phyloP scores from a whole-genome alignment of 1,140 invertebrate species.

The Drosophila tani region DNA sequence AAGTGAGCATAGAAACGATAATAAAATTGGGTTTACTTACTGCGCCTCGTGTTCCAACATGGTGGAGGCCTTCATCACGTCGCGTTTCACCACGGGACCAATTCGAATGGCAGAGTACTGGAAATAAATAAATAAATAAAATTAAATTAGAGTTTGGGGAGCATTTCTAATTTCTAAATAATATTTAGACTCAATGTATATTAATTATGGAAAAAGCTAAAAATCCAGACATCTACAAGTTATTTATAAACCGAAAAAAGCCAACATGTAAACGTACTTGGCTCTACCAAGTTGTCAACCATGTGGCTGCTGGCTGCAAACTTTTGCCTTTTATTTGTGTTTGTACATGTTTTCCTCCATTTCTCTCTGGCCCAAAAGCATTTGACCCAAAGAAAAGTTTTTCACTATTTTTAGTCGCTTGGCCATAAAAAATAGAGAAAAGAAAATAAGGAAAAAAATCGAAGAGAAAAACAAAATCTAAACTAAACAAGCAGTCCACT shows the following conservation, averaged over 20 bases:
- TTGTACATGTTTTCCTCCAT: constrained; percentile 1
- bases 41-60: constrained; percentile 99
- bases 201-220: not conserved
- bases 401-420: constrained; percentile 44
- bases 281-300: constrained; percentile 23
- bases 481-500: constrained; percentile 43
- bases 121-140: constrained; percentile 75
- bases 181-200: not conserved
- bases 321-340: constrained; percentile 1
- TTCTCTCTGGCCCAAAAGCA: constrained; percentile 27
- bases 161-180: too few relatives aligned
- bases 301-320: constrained; percentile 21
- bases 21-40: constrained; percentile 88
- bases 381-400: constrained; percentile 61
- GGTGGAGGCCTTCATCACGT: constrained; percentile 99
- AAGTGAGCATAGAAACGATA: constrained; percentile 18
- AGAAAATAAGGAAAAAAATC: constrained; percentile 22
- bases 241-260: constrained; percentile 4
- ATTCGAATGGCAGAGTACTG: constrained; percentile 99
- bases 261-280: constrained; percentile 21
- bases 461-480: constrained; percentile 29
- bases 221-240: not conserved
- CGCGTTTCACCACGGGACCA: constrained; percentile 99
- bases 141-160: too few relatives aligned
- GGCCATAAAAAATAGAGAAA: constrained; percentile 38